These are phyloP conservation scores for Notarius lentiginosus DNA, from an alignment of 2,113 vertebrate species.

Conservation along the genomic window DNA sequence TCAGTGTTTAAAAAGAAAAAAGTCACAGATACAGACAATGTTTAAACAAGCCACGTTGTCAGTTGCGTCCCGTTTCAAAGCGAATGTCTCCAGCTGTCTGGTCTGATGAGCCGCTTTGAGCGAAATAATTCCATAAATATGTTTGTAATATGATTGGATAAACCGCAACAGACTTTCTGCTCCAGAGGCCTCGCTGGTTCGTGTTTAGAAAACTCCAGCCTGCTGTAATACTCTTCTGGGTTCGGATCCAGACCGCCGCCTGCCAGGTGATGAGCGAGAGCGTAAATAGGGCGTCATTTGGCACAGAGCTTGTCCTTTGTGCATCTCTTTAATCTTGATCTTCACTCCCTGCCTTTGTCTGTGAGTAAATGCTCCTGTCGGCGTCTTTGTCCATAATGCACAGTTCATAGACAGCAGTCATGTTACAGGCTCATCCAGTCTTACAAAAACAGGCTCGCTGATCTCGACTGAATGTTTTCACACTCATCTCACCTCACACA, in stretches of 20 bases:
- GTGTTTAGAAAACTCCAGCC: not conserved
- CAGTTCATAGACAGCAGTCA: constrained; percentile 41
- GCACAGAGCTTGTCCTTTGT: not conserved
- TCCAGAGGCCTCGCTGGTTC: not conserved
- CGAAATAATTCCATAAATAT: not conserved
- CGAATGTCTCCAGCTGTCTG: not conserved
- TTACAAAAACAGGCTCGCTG: constrained; percentile 11
- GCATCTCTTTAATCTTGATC: not conserved
- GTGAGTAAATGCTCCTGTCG: constrained; percentile 17
- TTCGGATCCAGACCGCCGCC: not conserved
- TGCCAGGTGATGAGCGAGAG: not conserved
- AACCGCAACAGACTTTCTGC: not conserved
- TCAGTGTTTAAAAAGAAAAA: too few species aligned
- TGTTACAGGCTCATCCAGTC: constrained; percentile 41
- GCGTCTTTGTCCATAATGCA: constrained; percentile 41
- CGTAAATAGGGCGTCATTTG: not conserved
- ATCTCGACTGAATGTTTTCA: not conserved
- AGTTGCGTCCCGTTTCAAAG: not conserved
- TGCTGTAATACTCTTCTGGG: not conserved
- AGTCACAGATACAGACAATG: too few species aligned
- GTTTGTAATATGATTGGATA: not conserved
- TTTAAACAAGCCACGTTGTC: too few species aligned
- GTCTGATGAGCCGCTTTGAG: not conserved
- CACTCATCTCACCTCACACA: not conserved
- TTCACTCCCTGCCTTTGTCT: constrained; percentile 4